Conservation (phyloP, 2,888 invertebrate genomes). For the Choreutis nemorana region DNA sequence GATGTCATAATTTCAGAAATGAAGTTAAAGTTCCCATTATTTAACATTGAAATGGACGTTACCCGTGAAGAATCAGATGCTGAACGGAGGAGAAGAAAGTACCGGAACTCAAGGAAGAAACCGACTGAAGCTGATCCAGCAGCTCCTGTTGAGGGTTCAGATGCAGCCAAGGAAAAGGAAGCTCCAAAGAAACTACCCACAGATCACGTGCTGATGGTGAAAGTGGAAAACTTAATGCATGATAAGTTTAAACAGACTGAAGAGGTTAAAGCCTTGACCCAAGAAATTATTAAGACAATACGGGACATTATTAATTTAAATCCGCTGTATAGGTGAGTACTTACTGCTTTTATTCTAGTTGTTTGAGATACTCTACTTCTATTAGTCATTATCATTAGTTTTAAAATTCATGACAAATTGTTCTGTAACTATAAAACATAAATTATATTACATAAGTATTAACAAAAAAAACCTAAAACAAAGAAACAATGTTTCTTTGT, state of each 20-base stretch:
- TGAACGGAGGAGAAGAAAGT: slow-evolving; percentile 62
- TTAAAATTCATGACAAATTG: too few species aligned
- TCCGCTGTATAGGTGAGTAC: slow-evolving; percentile 86
- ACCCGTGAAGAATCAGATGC: slow-evolving; percentile 78
- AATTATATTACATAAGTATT: too few species aligned
- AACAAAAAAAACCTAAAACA: too few species aligned
- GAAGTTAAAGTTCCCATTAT: slow-evolving; percentile 84
- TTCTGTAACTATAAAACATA: too few species aligned
- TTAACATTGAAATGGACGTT: slow-evolving; percentile 84
- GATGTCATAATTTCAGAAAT: slow-evolving; percentile 60
- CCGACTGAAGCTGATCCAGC: slow-evolving; percentile 10
- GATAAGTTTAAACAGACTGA: slow-evolving; percentile 90
- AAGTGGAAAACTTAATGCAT: slow-evolving; percentile 91
- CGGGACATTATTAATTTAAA: slow-evolving; percentile 97
- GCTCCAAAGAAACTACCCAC: slow-evolving; percentile 23
- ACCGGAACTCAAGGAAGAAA: slow-evolving; percentile 38
- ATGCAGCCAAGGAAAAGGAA: slow-evolving; percentile 18
- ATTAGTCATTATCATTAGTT: too few species aligned
- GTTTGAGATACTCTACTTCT: too few species aligned
- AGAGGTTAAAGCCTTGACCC: slow-evolving; percentile 95
- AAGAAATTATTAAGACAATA: slow-evolving; percentile 97
- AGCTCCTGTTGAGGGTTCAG: slow-evolving; percentile 12
- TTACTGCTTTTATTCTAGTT: too few species aligned
- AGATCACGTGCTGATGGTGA: slow-evolving; percentile 82
- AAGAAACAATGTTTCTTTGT: too few species aligned